Conservation (phyloP, 2,888 invertebrate species). For the Eilema griseolum region DNA sequence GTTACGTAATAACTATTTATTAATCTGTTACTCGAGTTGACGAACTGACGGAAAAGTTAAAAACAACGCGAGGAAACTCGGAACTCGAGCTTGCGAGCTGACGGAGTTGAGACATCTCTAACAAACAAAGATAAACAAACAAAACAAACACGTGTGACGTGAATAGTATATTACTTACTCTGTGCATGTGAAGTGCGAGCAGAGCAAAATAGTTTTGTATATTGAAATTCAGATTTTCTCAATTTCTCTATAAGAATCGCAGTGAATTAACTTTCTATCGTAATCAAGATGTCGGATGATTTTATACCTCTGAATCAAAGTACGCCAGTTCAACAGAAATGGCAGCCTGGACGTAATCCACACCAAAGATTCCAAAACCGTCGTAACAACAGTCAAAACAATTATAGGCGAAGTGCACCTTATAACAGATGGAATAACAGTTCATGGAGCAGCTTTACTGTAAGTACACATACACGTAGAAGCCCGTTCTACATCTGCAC, state of each 20-base stretch:
- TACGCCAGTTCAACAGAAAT: constrained; percentile 70
- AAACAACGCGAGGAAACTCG: too few relatives aligned
- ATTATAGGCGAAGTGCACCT: constrained; percentile 57
- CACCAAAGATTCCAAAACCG: constrained; percentile 58
- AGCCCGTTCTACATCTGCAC: background rate
- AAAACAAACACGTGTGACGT: too few relatives aligned
- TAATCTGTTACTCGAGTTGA: too few relatives aligned
- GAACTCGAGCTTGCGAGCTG: too few relatives aligned
- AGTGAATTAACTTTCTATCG: background rate
- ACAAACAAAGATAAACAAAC: background rate
- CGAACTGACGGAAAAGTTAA: too few relatives aligned
- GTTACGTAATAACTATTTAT: too few relatives aligned
- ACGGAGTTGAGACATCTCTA: too few relatives aligned
- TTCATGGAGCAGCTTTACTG: constrained; percentile 72
- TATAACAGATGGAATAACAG: constrained; percentile 67
- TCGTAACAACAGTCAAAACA: constrained; percentile 57
- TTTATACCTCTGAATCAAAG: constrained; percentile 82
- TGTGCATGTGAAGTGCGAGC: background rate
- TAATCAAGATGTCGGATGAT: constrained; percentile 70
- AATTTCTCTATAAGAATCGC: background rate
- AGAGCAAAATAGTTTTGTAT: too few relatives aligned
- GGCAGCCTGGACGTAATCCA: constrained; percentile 64
- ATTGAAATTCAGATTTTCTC: background rate
- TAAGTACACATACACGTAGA: constrained; percentile 51
- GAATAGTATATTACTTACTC: too few relatives aligned